These are phyloP conservation scores for Corella eumyota DNA, from an alignment of 23 tunicate genomes.

Conservation along the genomic window DNA sequence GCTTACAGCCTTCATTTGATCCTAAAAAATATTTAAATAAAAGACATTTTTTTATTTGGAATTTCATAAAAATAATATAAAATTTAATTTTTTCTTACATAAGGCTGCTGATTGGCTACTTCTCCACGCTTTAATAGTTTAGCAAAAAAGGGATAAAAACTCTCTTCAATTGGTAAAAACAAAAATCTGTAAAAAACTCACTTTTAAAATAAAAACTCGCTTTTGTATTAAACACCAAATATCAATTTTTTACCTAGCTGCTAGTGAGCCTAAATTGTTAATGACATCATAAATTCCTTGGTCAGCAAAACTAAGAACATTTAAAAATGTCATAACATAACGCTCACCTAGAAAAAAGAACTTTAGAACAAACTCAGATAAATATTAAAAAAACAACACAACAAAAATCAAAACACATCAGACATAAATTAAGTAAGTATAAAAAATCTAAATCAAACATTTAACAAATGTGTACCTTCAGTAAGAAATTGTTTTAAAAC, in stretches of 20 bases:
- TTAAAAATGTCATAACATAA: slow-evolving; percentile 84
- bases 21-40: slow-evolving; percentile 10
- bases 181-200: slow-evolving; percentile 47
- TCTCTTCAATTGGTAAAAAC: slow-evolving; percentile 90
- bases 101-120: slow-evolving; percentile 21
- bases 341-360: slow-evolving; percentile 36
- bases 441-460: neutral
- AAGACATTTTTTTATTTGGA: neutral
- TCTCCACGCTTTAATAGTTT: slow-evolving; percentile 57
- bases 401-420: too few species aligned
- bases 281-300: slow-evolving; percentile 86
- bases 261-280: slow-evolving; percentile 80
- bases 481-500: slow-evolving; percentile 70
- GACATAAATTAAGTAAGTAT: too few species aligned
- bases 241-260: slow-evolving; percentile 46
- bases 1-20: slow-evolving; percentile 18
- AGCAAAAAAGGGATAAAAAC: slow-evolving; percentile 83
- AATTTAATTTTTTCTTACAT: slow-evolving; percentile 16
- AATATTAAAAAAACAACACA: neutral
- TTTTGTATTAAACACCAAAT: too few species aligned
- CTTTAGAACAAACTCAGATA: neutral
- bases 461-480: slow-evolving; percentile 39
- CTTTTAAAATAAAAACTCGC: too few species aligned
- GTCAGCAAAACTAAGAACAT: slow-evolving; percentile 72
- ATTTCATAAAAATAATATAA: neutral